Conservation (phyloP, 2,113 vertebrate genomes). For the Picathartes gymnocephalus region DNA sequence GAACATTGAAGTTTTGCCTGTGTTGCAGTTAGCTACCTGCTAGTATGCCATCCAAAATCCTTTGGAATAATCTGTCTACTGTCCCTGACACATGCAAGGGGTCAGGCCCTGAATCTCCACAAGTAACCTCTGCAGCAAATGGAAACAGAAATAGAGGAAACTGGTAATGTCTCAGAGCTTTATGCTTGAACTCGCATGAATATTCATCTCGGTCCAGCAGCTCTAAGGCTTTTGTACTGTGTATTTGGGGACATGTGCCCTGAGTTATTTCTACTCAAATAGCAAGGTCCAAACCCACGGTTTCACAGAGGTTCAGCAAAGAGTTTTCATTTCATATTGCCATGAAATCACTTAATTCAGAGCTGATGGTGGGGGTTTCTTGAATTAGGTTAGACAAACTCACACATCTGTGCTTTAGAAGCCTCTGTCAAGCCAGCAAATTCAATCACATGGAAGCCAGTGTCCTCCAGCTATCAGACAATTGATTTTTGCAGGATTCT, state of each 20-base stretch:
- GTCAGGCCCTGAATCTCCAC: not conserved
- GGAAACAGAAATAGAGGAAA: conserved; percentile 18
- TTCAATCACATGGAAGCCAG: conserved; percentile 64
- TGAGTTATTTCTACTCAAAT: conserved; percentile 26
- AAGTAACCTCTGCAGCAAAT: conserved; percentile 30
- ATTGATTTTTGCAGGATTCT: conserved; percentile 71
- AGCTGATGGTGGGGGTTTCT: conserved; percentile 42
- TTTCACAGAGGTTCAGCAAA: not conserved
- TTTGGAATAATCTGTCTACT: not conserved
- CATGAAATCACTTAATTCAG: conserved; percentile 53
- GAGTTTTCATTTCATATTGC: conserved; percentile 36
- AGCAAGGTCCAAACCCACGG: not conserved
- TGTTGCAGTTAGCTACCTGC: not conserved
- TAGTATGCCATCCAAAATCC: not conserved
- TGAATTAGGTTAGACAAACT: conserved; percentile 73
- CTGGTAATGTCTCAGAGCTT: conserved; percentile 26
- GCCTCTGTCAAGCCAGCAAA: conserved; percentile 63
- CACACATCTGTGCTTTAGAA: conserved; percentile 31
- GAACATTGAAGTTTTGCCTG: not conserved
- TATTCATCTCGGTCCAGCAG: conserved; percentile 54
- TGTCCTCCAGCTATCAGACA: conserved; percentile 68
- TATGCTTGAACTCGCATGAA: conserved; percentile 59
- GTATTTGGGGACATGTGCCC: not conserved
- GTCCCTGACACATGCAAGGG: not conserved
- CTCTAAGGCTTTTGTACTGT: conserved; percentile 25